Evolutionary conservation across 2,888 invertebrate genomes (phyloP), one percentile per base, ranked within the genome.

Genomic region (Eulithis testata): DNA sequence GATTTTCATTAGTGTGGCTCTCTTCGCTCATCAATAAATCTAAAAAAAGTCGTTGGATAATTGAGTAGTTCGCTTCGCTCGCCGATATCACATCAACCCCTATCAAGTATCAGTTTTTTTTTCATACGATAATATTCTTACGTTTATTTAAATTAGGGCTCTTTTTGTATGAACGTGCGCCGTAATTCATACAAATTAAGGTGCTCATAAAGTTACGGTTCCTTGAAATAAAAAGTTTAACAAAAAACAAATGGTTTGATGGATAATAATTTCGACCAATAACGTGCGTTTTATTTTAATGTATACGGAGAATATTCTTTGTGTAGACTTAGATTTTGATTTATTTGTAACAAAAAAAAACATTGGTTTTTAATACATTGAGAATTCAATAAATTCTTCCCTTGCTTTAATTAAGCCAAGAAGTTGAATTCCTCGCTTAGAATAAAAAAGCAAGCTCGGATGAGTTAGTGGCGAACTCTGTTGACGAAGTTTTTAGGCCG

Each of bases 231-330:
- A 45, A 56, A 12, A 51, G n/a, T 11, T 31, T 7, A 36, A 36
- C 4, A 51, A 31, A 27, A 51, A 51, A 50, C 3, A 14, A 64
- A 64, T 50, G 27, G 59, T 12, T 8, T 7, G 44, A 12, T 9
- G n/a, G 44, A 37, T 52, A 59, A 53, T 21, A 58, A 54, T 60
- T 50, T 64, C 50, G 37, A 45, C 64, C 59, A 64, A 64, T 64
- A 9, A 43, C 44, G 59, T 60, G 14, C 54, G 36, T 59, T 36
- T 6, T 55, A 49, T 51, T 59, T 21, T 21, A 21, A 59, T 43
- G 6, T 58, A 3, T 31, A 31, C 31, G 31, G n/a, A n/a, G n/a
- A 54, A 54, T 50, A 37, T 11, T 50, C 11, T 21, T 37, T 40
- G 21, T 55, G 27, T 49, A 36, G 47, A 21, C n/a, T n/a, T 31